Base-by-base conservation (phyloP, 1,140 invertebrate species). In the Solen grandis region DNA sequence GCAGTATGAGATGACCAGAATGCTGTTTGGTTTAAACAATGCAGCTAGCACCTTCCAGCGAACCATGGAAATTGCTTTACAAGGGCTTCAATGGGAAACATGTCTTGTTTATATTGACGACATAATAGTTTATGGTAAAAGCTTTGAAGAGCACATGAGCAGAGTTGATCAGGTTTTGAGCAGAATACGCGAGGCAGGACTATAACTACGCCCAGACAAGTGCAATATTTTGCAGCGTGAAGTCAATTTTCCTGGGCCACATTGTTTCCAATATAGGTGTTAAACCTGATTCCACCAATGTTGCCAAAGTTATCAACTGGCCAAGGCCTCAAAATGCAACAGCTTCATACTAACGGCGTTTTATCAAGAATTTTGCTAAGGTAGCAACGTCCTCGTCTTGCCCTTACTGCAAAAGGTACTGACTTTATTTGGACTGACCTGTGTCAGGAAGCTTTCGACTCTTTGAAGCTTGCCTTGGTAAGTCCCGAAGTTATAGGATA, bases 131-230 rank as follows among this genome's bases (percentile, higher is more conserved):
- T 80, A 76, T 74, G 74, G 69, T 35, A 54, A 60, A 19, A 68
- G 52, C 16, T 78, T 84, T 74, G 69, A 74, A 0, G 54, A 82
- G 60, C 63, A 73, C 33, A 27, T 79, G 25, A 5, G 13, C 14
- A 46, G 68, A 31, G 31, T 84, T 3, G 41, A 79, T 52, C 14
- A 65, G 22, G 79, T 86, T 10, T 70, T 84, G 19, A 14, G 38
- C n/a, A 60, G 73, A 52, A 52, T 84, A 0, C 36, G 57, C 25
- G 19, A 54, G 50, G 75, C 65, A n/a, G 62, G 69, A 0, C 27
- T 86, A 31, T 83, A 86, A 41, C 36, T 83, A 19, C 83, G 85
- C 69, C 83, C 85, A n/a, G 33, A 76, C 2, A 84, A 83, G 41
- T 82, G 84, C 68, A 5, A 66, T 0, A 29, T 84, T 0, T 62